A percentile compares a stretch with the other conserved stretches of the same genome.
These are phyloP conservation scores for Lucifuga dentata DNA, from an alignment of 2,113 vertebrate genomes.

Conservation along the genomic window DNA sequence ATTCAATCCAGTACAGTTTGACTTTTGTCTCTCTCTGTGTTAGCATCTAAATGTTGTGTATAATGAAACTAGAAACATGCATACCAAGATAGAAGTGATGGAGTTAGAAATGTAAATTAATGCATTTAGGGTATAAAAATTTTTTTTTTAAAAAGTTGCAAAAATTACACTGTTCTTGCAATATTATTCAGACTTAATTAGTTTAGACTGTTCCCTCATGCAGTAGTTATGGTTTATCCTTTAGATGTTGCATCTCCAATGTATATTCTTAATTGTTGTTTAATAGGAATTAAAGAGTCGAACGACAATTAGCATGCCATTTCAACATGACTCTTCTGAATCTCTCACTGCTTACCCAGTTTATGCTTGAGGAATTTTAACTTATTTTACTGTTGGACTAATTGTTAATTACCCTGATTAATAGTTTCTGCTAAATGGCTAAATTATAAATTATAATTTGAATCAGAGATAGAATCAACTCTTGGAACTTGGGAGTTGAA, in stretches of 20 bases:
- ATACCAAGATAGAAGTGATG: neutral
- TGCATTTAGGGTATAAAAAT: conserved; percentile 42
- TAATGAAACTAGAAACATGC: too few species aligned
- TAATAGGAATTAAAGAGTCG: conserved; percentile 57
- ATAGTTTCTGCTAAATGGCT: conserved; percentile 37
- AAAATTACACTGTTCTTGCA: conserved; percentile 24
- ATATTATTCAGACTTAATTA: conserved; percentile 43
- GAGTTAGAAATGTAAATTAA: conserved; percentile 22
- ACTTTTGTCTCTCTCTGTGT: too few species aligned
- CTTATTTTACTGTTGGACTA: conserved; percentile 51
- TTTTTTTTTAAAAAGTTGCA: conserved; percentile 40
- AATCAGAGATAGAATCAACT: conserved; percentile 48
- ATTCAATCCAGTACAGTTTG: too few species aligned
- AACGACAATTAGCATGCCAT: conserved; percentile 47
- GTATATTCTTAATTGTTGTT: conserved; percentile 57
- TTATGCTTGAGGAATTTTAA: conserved; percentile 49
- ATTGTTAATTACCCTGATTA: conserved; percentile 54
- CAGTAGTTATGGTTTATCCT: conserved; percentile 26
- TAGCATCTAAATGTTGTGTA: too few species aligned
- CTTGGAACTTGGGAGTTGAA: conserved; percentile 48
- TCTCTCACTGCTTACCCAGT: conserved; percentile 42
- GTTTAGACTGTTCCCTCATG: conserved; percentile 46
- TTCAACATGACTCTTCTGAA: conserved; percentile 41
- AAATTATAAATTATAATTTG: conserved; percentile 51
- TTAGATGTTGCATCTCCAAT: conserved; percentile 31